These are phyloP conservation scores for Hipposideros larvatus DNA, from an alignment of 2,797 vertebrate genomes.

Conservation along the genomic window DNA sequence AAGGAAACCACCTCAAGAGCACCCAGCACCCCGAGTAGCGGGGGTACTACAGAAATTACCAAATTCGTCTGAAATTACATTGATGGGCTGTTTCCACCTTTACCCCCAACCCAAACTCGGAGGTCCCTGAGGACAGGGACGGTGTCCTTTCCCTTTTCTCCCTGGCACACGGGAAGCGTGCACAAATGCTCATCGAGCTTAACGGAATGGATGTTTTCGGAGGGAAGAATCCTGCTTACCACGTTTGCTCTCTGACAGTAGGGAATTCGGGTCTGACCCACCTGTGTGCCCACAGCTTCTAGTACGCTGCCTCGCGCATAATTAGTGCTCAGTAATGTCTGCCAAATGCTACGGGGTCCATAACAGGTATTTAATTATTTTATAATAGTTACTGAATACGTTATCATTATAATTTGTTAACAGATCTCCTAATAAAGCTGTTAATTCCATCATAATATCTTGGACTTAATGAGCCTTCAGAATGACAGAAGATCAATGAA, in stretches of 20 bases:
- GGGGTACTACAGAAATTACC: background rate
- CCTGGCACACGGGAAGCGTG: fast-evolving
- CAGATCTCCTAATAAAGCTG: background rate
- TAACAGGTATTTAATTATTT: background rate
- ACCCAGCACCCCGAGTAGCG: background rate
- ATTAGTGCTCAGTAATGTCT: fast-evolving
- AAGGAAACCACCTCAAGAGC: background rate
- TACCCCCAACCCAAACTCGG: too few relatives aligned
- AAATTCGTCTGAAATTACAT: fast-evolving
- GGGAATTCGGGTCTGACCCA: background rate
- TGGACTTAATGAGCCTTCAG: background rate
- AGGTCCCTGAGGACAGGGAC: background rate
- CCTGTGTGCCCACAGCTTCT: fast-evolving
- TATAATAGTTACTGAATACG: background rate
- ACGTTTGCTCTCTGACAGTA: background rate
- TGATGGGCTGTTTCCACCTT: background rate
- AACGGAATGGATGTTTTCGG: fast-evolving
- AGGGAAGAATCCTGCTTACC: fast-evolving
- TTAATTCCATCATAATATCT: background rate
- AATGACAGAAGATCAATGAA: fast-evolving
- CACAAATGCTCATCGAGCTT: fast-evolving
- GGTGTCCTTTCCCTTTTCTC: background rate
- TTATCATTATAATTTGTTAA: background rate
- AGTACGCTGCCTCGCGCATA: fast-evolving
- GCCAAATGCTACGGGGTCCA: background rate